Evolutionary conservation across 2,888 invertebrate genomes (phyloP).

Genomic region (Ecliptopera silaceata): DNA sequence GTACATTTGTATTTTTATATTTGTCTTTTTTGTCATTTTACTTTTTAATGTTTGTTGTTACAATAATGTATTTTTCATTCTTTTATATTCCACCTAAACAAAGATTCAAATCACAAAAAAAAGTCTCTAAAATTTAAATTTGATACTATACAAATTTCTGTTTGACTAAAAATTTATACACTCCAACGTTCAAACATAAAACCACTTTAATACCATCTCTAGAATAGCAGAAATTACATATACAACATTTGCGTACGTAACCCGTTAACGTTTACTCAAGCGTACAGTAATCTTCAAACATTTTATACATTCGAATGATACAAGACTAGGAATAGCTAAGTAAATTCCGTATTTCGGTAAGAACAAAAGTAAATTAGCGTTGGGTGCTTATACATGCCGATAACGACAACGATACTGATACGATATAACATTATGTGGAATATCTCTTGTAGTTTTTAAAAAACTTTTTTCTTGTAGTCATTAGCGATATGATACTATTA

Average conservation of each 20-base stretch:
- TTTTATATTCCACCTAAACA: too few species aligned
- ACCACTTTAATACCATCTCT: slow-evolving; percentile 26
- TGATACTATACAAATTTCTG: slow-evolving; percentile 4
- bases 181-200: slow-evolving; percentile 26
- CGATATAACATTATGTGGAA: too few species aligned
- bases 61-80: too few species aligned
- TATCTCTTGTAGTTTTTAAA: too few species aligned
- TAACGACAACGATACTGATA: too few species aligned
- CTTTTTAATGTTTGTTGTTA: too few species aligned
- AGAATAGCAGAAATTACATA: slow-evolving; percentile 39
- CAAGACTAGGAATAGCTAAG: slow-evolving; percentile 55
- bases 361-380: slow-evolving; percentile 75
- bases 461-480: too few species aligned
- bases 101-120: neutral
- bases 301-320: slow-evolving; percentile 58
- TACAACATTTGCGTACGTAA: slow-evolving; percentile 43
- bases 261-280: slow-evolving; percentile 42
- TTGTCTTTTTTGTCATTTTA: too few species aligned
- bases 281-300: slow-evolving; percentile 49
- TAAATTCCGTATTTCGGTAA: slow-evolving; percentile 57
- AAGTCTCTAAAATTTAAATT: neutral
- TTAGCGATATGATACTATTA: too few species aligned
- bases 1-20: too few species aligned
- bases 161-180: slow-evolving; percentile 22
- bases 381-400: slow-evolving; percentile 12